Percentiles rank a stretch among this genome's conserved stretches.
These are phyloP conservation scores for Andrena flavipes DNA, from an alignment of 2,888 invertebrate species.

Conservation along the genomic window DNA sequence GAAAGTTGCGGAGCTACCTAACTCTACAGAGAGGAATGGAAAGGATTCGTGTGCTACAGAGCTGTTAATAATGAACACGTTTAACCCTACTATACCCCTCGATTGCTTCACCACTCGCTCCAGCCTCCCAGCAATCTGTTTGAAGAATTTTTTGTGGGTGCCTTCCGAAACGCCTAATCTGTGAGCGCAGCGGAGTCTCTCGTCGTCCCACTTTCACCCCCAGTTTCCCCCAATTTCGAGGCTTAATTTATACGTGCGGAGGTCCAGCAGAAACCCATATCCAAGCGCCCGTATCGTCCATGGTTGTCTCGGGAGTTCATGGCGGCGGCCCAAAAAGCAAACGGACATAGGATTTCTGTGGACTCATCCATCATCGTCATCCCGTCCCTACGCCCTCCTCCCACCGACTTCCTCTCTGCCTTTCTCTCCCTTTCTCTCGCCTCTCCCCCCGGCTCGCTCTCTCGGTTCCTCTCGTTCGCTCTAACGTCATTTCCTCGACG, in stretches of 20 bases:
- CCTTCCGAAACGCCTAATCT: neutral
- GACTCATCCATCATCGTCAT: slow-evolving; percentile 84
- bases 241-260: slow-evolving; percentile 35
- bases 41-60: neutral
- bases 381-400: slow-evolving; percentile 78
- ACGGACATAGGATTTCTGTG: slow-evolving; percentile 82
- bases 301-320: slow-evolving; percentile 69
- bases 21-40: neutral
- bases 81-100: neutral
- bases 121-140: slow-evolving; percentile 6
- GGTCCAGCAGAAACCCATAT: slow-evolving; percentile 33
- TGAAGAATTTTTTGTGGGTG: neutral
- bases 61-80: neutral
- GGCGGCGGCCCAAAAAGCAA: slow-evolving; percentile 83
- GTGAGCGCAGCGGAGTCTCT: neutral
- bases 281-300: slow-evolving; percentile 62
- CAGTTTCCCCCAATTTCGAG: slow-evolving; percentile 33
- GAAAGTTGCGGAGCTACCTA: neutral
- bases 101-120: neutral
- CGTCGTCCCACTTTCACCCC: slow-evolving; percentile 11
- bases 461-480: slow-evolving; percentile 60
- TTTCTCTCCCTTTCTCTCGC: slow-evolving; percentile 47
- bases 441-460: slow-evolving; percentile 12
- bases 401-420: slow-evolving; percentile 64
- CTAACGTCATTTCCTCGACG: slow-evolving; percentile 77